phyloP scores from a whole-genome alignment of 2,888 invertebrate genomes.

The Agriopis aurantiaria region DNA sequence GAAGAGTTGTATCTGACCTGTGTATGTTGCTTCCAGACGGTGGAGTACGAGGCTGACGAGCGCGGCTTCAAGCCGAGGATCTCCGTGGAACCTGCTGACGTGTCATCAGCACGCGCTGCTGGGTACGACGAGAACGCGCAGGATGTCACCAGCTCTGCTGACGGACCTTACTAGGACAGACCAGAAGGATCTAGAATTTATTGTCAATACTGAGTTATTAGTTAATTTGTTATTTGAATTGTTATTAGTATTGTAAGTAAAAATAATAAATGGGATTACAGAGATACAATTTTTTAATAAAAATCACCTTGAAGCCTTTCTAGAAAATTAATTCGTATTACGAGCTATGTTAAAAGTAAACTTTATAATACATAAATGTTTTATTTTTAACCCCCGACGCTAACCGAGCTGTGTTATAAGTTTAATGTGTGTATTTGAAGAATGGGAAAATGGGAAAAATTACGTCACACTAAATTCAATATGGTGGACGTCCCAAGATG shows the following conservation, averaged over 20 bases:
- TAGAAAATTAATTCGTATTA: no score
- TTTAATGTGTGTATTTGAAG: no score
- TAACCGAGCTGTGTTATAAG: no score
- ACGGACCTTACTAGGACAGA: slow-evolving; percentile 63
- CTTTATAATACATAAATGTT: no score
- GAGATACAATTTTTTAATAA: background rate
- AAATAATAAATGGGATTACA: background rate
- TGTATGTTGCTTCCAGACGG: slow-evolving; percentile 74
- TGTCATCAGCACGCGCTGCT: slow-evolving; percentile 30
- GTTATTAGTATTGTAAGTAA: slow-evolving; percentile 5
- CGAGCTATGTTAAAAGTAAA: no score
- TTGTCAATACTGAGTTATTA: background rate
- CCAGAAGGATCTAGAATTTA: background rate
- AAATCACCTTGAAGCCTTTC: background rate
- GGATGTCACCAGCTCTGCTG: slow-evolving; percentile 60
- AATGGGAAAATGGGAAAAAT: no score
- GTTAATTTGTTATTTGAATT: background rate
- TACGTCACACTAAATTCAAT: no score
- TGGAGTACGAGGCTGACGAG: slow-evolving; percentile 90
- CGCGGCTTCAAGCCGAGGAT: slow-evolving; percentile 89
- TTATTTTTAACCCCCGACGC: no score
- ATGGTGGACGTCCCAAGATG: no score
- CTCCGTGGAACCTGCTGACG: slow-evolving; percentile 75
- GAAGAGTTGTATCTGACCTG: background rate
- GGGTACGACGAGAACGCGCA: slow-evolving; percentile 73